phyloP scores from a whole-genome alignment of 2,888 invertebrate species.

The Agrotis exclamationis region DNA sequence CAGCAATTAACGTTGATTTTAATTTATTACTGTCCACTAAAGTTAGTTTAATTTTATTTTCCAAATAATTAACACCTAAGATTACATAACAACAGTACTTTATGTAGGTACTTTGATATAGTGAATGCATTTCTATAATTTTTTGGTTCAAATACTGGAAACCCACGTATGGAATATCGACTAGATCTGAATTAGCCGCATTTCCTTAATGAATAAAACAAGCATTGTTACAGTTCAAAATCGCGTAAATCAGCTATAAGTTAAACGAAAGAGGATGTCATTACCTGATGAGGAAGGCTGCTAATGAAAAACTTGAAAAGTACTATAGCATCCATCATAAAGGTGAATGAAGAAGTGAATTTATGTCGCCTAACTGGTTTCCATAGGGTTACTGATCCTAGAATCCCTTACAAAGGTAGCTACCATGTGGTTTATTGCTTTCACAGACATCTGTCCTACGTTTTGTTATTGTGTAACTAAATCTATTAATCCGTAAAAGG shows the following conservation, averaged over 20 bases:
- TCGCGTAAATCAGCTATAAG: background rate
- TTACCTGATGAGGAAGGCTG: constrained; percentile 20
- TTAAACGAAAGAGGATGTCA: constrained; percentile 22
- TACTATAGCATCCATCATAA: constrained; percentile 30
- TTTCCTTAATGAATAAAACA: constrained; percentile 6
- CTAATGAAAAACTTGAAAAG: constrained; percentile 30
- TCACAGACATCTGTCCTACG: constrained; percentile 61
- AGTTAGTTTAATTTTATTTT: constrained; percentile 17
- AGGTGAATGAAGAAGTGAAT: constrained; percentile 54
- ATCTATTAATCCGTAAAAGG: constrained; percentile 61
- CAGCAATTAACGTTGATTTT: constrained; percentile 46
- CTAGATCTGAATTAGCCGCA: background rate
- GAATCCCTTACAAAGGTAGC: constrained; percentile 42
- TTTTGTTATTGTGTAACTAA: constrained; percentile 64
- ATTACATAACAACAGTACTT: background rate
- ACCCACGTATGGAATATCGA: background rate
- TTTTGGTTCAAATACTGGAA: background rate
- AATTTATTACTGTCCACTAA: constrained; percentile 21
- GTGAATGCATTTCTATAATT: background rate
- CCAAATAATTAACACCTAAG: background rate
- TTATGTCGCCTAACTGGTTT: constrained; percentile 57
- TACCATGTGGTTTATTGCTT: constrained; percentile 60
- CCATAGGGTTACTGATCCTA: constrained; percentile 52
- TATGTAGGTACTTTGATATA: background rate
- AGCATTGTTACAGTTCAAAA: constrained; percentile 19